phyloP scores from a whole-genome alignment of 1,140 invertebrate genomes.

The Magallana ariakensis region DNA sequence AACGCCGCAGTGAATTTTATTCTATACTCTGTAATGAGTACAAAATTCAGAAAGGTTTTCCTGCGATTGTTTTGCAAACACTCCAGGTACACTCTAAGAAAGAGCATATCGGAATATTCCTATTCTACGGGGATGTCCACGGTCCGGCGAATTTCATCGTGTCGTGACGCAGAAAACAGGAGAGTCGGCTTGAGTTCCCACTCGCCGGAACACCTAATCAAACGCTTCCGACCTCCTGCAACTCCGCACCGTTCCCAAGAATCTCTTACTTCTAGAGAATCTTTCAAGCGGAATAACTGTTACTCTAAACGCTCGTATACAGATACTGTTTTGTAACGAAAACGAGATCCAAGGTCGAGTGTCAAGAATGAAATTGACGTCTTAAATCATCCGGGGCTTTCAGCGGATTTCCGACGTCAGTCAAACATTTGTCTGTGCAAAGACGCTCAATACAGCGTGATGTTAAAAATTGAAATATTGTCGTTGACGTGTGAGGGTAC shows the following conservation, averaged over 20 bases:
- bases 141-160: neutral
- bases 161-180: neutral
- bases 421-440: too few species aligned
- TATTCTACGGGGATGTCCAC: slow-evolving; percentile 3
- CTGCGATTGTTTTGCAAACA: slow-evolving; percentile 82
- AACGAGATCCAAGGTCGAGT: too few species aligned
- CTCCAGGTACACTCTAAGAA: neutral
- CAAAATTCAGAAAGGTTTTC: slow-evolving; percentile 88
- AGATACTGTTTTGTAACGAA: neutral
- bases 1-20: slow-evolving; percentile 88
- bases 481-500: too few species aligned
- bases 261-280: neutral
- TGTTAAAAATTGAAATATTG: too few species aligned
- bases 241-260: neutral
- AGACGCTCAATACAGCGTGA: too few species aligned
- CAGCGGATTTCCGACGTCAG: too few species aligned
- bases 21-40: slow-evolving; percentile 87
- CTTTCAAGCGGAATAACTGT: neutral
- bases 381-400: too few species aligned
- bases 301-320: neutral
- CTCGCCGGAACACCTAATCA: slow-evolving; percentile 1
- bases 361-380: too few species aligned
- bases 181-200: neutral
- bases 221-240: neutral
- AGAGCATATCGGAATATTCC: slow-evolving; percentile 5